Conservation (phyloP, 2,888 invertebrate species). For the Rhyacophila evoluta region DNA sequence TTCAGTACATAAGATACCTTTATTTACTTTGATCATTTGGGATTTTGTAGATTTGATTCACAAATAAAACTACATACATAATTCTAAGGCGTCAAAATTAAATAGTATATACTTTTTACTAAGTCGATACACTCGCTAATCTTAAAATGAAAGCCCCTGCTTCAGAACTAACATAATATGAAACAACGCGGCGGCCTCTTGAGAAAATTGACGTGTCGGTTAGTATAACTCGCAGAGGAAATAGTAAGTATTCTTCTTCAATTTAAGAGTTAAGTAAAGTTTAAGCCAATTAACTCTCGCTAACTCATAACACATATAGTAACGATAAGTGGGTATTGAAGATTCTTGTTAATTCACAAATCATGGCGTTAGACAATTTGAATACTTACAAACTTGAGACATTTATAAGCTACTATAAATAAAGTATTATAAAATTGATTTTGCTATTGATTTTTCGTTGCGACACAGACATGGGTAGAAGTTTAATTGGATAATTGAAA, state of each 20-base stretch:
- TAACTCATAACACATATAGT: background rate
- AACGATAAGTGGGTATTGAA: background rate
- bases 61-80: no score
- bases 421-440: no score
- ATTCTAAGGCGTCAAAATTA: no score
- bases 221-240: background rate
- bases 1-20: no score
- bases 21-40: no score
- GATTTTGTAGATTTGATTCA: no score
- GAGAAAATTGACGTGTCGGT: conserved; percentile 3
- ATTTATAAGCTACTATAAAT: no score
- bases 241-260: background rate
- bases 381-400: background rate
- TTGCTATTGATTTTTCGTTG: no score
- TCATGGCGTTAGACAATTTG: background rate
- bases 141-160: background rate
- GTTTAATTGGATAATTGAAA: no score
- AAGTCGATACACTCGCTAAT: no score
- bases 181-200: background rate
- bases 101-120: no score
- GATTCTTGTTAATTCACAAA: background rate
- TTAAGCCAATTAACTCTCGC: background rate
- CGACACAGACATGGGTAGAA: no score
- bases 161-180: background rate
- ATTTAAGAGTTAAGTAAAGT: background rate